Evolutionary conservation across 2,888 invertebrate genomes (phyloP), one percentile per base, ranked within the genome.

Genomic region (Caenorhabditis wallacei): DNA sequence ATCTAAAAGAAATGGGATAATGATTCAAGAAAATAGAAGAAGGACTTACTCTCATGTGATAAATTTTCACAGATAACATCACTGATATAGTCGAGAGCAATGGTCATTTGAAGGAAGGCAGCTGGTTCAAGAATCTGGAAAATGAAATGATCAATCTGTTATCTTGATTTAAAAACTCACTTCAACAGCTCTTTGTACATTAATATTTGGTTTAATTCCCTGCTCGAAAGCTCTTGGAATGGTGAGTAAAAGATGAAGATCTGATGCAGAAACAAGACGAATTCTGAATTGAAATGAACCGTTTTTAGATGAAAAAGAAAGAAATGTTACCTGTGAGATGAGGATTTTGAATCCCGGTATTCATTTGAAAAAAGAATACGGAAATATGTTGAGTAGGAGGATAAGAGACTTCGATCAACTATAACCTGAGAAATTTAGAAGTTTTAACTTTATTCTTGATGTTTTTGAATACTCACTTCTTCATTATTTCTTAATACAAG

Each of bases 111-210:
- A 5, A 84, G 76, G 53, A 68, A 84, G 20, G 84, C 80, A 16
- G 84, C 84, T 26, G 84, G 80, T 63, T 76, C 80, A 13, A 84
- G 46, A 8, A 84, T 70, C 70, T 81, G 69, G n/a, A n/a, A 74
- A 74, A 30, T 40, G 13, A 20, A 26, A 16, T 46, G n/a, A 7
- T 13, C 4, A 20, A n/a, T 26, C 16, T 10, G 51, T 30, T 13
- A 37, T n/a, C 40, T 35, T 13, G 26, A n/a, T 18, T 40, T 2
- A 11, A 40, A 40, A 2, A 20, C 40, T 30, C 2, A 72, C 80
- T 26, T 83, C 76, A 54, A 84, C 51, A 48, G 84, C 80, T 30
- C 63, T 43, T 68, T 75, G 71, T 20, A 80, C 7, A 16, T 51
- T 43, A 7, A 84, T 26, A 26, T 80, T 56, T 2, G 84, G 84